Evolutionary conservation across 1,140 invertebrate genomes (phyloP), one percentile per base, ranked within the genome.

Genomic region (Mercenaria mercenaria): DNA sequence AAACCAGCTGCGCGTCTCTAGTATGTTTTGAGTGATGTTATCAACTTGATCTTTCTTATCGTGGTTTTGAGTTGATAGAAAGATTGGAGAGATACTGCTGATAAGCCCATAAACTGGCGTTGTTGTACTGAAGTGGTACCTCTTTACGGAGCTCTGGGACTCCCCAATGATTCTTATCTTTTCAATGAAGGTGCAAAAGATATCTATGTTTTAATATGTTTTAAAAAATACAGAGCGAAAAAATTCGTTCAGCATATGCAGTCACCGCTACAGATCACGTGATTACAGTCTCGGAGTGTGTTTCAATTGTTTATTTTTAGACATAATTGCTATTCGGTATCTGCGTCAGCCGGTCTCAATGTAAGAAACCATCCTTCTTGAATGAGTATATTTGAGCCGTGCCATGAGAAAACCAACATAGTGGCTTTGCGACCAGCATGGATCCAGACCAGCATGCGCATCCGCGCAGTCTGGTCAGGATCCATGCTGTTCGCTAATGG

Each of bases 161-260:
- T 79, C 43, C 50, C 74, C 29, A 1, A 11, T 23, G 74, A 79
- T 79, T 8, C 23, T 47, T 79, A 79, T 79, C 74, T 79, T 50
- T 79, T 47, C 41, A 79, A 79, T 79, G 74, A 50, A 79, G 74
- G 74, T 79, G 74, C 74, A 79, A 79, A 56, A 50, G 41, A 34
- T 56, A 29, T 47, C 34, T 72, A 8, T 47, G n/a, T 64, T 64
- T 29, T 29, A 64, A 64, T 64, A 29, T 20, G 52, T 20, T 56
- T 8, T 4, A 47, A 56, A 56, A 56, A 20, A 56, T 13, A 20
- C n/a, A n/a, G n/a, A n/a, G n/a, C n/a, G n/a, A 32, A 10, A 67
- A 67, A 67, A 32, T 11, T 8, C 26, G 29, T 67, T 32, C 8
- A 20, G 18, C 61, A 67, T 32, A 4, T 23, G 26, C 61, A 32